These are phyloP conservation scores for Hydrochoerus hydrochaeris DNA, from an alignment of 2,113 vertebrate species.

Conservation along the genomic window DNA sequence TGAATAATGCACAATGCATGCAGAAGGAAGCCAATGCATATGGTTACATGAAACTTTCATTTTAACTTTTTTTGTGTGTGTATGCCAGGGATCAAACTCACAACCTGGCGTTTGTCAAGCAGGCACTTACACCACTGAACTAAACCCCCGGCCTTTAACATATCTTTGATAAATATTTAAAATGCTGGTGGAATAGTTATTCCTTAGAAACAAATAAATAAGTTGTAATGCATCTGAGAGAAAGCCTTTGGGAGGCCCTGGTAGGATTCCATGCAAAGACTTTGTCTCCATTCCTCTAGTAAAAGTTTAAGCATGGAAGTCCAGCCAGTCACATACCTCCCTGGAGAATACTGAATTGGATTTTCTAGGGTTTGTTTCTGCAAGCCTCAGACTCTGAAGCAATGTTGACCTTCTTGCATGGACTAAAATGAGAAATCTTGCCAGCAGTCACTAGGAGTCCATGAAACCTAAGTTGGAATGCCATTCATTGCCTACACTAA, in stretches of 20 bases:
- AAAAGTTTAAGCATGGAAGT: background rate
- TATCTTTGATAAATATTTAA: background rate
- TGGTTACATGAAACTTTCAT: background rate
- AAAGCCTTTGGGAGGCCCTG: background rate
- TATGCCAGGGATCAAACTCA: too few species aligned
- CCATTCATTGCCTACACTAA: background rate
- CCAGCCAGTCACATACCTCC: background rate
- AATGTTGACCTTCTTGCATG: background rate
- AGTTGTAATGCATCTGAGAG: background rate
- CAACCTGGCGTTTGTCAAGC: too few species aligned
- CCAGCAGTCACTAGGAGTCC: background rate
- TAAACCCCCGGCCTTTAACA: too few species aligned
- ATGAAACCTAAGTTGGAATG: background rate
- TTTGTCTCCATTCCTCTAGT: background rate
- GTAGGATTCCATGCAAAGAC: background rate
- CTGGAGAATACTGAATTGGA: background rate
- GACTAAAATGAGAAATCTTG: background rate
- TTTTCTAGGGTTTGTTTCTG: background rate
- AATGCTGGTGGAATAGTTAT: background rate
- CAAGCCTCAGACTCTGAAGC: background rate
- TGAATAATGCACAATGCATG: background rate
- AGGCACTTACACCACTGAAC: too few species aligned
- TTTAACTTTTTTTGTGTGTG: too few species aligned
- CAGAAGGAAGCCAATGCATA: background rate
- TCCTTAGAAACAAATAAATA: background rate